A percentile compares a stretch with the other conserved stretches of the same genome.
Conservation (phyloP, 1,140 invertebrate species). For the Heliconius hermathena region DNA sequence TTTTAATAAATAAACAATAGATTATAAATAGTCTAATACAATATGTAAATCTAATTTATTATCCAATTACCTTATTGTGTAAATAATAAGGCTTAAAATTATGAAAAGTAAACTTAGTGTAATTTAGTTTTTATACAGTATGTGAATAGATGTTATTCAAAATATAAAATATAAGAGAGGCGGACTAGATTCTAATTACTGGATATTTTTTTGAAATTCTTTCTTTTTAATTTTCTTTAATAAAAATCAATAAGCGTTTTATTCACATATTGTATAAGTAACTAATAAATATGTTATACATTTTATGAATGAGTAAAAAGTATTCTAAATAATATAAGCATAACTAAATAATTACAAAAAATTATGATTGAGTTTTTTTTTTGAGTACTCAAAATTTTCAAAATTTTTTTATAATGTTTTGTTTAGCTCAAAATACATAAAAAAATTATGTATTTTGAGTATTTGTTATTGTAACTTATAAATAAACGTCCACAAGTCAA, state of each 20-base stretch:
- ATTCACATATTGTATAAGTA: not conserved
- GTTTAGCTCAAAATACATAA: too few species aligned
- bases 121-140: not conserved
- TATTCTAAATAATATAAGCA: not conserved
- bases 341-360: not conserved
- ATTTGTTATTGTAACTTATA: conserved; percentile 1
- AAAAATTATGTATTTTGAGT: not conserved
- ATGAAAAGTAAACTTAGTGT: not conserved
- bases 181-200: too few species aligned
- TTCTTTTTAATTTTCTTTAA: too few species aligned
- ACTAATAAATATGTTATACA: not conserved
- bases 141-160: not conserved
- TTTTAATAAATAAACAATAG: not conserved
- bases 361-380: too few species aligned
- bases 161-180: not conserved
- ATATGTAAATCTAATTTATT: not conserved
- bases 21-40: not conserved
- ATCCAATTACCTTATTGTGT: not conserved
- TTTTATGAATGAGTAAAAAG: not conserved
- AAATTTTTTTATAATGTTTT: not conserved
- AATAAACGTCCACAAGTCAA: conserved; percentile 30
- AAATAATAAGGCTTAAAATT: not conserved
- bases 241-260: not conserved
- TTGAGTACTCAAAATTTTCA: not conserved
- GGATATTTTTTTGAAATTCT: too few species aligned